phyloP scores from a whole-genome alignment of 2,797 vertebrate genomes.

The Ctenochaetus hawaiiensis region DNA sequence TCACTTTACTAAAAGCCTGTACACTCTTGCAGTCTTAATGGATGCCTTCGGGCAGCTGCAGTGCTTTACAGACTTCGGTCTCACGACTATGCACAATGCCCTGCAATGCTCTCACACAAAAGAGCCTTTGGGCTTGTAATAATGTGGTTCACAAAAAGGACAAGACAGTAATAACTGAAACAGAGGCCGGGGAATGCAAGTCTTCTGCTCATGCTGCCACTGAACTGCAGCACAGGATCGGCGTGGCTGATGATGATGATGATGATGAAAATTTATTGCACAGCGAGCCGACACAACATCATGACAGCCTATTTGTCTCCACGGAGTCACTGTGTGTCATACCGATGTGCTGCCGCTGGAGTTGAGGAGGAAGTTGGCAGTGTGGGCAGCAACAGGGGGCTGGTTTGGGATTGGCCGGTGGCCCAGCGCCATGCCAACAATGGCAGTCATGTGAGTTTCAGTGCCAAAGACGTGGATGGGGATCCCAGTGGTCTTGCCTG shows the following conservation, averaged over 20 bases:
- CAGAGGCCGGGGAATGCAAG: slow-evolving; percentile 26
- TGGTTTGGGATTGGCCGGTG: slow-evolving; percentile 95
- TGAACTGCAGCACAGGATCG: background rate
- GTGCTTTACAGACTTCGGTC: slow-evolving; percentile 27
- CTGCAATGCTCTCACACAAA: slow-evolving; percentile 52
- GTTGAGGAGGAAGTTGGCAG: slow-evolving; percentile 97
- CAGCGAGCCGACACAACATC: background rate
- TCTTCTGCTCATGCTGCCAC: slow-evolving; percentile 11
- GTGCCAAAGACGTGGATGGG: slow-evolving; percentile 98
- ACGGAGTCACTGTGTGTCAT: slow-evolving; percentile 44
- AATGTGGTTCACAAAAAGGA: slow-evolving; percentile 52
- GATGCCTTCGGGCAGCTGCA: slow-evolving; percentile 57
- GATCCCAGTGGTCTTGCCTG: slow-evolving; percentile 98
- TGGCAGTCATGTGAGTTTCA: slow-evolving; percentile 98
- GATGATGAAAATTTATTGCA: slow-evolving; percentile 6
- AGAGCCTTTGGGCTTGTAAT: slow-evolving; percentile 50
- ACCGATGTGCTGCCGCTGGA: slow-evolving; percentile 93
- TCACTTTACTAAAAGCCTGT: slow-evolving; percentile 35
- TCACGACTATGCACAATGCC: slow-evolving; percentile 40
- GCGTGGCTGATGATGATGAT: slow-evolving; percentile 2
- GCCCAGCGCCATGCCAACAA: slow-evolving; percentile 97
- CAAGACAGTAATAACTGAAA: slow-evolving; percentile 32
- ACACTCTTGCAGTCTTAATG: slow-evolving; percentile 67
- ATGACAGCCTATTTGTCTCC: background rate
- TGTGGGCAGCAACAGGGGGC: slow-evolving; percentile 93